Evolutionary conservation across 2,113 vertebrate genomes (phyloP).

Genomic region (Pelvicachromis taeniatus): DNA sequence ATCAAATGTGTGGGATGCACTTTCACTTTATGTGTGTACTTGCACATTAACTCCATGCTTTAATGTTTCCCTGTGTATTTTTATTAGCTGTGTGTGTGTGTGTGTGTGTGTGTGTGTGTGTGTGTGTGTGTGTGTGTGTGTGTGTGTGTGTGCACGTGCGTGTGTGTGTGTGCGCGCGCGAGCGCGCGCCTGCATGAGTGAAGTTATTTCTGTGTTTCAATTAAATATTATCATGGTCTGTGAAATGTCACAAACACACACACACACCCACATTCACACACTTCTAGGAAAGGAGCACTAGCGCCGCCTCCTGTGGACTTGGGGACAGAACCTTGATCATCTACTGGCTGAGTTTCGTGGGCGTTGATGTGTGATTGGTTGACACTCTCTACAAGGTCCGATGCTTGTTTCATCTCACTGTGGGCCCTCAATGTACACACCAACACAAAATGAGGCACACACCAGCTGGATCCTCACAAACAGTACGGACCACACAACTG

Average conservation of each 20-base stretch:
- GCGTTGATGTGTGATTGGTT: constrained; percentile 40
- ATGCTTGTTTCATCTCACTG: constrained; percentile 9
- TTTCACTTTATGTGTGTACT: neutral
- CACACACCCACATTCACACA: neutral
- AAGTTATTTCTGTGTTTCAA: neutral
- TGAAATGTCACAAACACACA: neutral
- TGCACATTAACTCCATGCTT: neutral
- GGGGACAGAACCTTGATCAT: constrained; percentile 24
- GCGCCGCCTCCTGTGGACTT: constrained; percentile 21
- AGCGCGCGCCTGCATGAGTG: neutral
- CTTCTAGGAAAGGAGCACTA: neutral
- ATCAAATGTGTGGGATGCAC: neutral
- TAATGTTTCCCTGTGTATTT: neutral
- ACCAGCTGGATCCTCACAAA: neutral
- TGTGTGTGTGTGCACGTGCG: too few species aligned
- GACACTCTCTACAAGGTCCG: constrained; percentile 32
- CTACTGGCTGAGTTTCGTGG: constrained; percentile 27
- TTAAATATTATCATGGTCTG: neutral
- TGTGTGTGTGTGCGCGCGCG: too few species aligned
- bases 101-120: neutral
- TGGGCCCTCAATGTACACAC: neutral
- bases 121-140: too few species aligned
- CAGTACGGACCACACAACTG: neutral
- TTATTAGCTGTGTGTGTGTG: neutral
- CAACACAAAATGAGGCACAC: neutral